Evolutionary conservation across 2,888 invertebrate genomes (phyloP), one percentile per base, ranked within the genome.

Genomic region (Clunio marinus): DNA sequence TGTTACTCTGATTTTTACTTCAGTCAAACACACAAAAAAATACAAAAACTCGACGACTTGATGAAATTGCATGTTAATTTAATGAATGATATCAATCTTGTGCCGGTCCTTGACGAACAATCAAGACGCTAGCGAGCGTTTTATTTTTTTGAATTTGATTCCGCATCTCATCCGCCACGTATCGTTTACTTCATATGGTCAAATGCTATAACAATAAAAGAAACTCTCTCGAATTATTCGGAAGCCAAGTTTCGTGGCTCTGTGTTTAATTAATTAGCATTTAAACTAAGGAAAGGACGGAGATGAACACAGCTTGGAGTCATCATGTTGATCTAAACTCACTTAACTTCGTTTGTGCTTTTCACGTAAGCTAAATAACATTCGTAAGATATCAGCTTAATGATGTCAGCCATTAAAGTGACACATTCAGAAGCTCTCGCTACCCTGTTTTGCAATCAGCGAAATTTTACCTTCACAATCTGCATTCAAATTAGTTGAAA

Each of bases 401-500:
- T 41, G 41, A n/a, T n/a, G 2, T 41, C 41, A 5, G 41, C 15
- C 41, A 10, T 41, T 41, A n/a, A n/a, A n/a, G n/a, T n/a, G 10
- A 41, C 4, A 41, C 10, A 41, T 10, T 15, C 41, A 41, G 41
- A 41, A 41, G 41, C 41, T 41, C 41, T n/a, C 10, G 41, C 2
- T 41, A n/a, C 41, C 41, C 41, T 15, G 2, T 2, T 5, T n/a
- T 15, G 41, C 41, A 41, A 41, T 41, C 41, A 41, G 15, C 41
- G 15, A n/a, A 10, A 41, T 41, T n/a, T 41, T 41, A 15, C 41
- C 10, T 41, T 41, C 41, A n/a, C 41, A 41, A 41, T 41, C 41
- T 51, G 51, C 51, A 41, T 60, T 60, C 41, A 60, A 60, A 60
- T 60, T 60, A 60, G 57, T 25, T 27, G 27, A 59, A 41, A 60